Conservation (phyloP, 1,140 invertebrate species). For the Pectinophora gossypiella region DNA sequence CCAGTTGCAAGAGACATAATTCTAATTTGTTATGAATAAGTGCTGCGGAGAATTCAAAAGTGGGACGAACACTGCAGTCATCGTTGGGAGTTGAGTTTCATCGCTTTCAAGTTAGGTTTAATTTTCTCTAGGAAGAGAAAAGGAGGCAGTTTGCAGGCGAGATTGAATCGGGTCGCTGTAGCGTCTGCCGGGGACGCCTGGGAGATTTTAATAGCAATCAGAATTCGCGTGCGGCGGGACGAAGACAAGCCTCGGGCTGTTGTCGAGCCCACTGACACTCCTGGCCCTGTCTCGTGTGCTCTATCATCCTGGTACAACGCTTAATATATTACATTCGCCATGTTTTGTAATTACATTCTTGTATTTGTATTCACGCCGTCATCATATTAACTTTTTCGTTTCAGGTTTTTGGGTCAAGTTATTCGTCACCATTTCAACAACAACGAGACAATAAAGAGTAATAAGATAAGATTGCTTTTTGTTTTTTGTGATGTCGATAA, state of each 20-base stretch:
- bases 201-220: constrained; percentile 37
- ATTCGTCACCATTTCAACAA: no score
- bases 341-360: no score
- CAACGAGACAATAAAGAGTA: no score
- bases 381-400: no score
- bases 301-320: no score
- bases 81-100: background rate
- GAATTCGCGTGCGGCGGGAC: constrained; percentile 14
- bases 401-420: no score
- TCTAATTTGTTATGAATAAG: constrained; percentile 24
- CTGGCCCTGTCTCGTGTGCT: no score
- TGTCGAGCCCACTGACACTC: constrained; percentile 6
- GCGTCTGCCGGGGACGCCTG: constrained; percentile 33
- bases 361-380: no score
- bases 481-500: no score
- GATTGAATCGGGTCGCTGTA: constrained; percentile 34
- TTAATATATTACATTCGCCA: no score
- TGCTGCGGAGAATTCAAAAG: constrained; percentile 7
- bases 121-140: constrained; percentile 28
- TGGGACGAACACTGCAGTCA: constrained; percentile 6
- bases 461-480: no score
- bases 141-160: constrained; percentile 29
- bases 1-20: constrained; percentile 18
- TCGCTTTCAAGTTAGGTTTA: constrained; percentile 18
- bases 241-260: constrained; percentile 3